phyloP scores from a whole-genome alignment of 2,888 invertebrate species.

The Drymonia ruficornis region DNA sequence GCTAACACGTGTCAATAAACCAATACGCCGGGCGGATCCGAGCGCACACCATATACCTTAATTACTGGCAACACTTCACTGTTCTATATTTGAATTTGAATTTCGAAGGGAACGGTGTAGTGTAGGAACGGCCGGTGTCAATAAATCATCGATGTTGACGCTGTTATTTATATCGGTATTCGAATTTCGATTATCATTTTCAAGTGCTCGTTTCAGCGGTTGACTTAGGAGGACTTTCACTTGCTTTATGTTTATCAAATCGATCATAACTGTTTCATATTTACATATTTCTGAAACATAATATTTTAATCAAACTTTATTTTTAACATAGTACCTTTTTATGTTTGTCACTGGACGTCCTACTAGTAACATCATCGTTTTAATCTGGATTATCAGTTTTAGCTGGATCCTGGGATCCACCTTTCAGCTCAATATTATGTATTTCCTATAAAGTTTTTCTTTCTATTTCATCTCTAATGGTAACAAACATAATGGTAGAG shows the following conservation, averaged over 20 bases:
- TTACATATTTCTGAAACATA: too few relatives aligned
- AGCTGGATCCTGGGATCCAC: too few relatives aligned
- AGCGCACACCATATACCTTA: slow-evolving; percentile 55
- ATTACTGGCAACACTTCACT: slow-evolving; percentile 57
- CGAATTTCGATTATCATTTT: slow-evolving; percentile 9
- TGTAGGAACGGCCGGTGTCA: slow-evolving; percentile 5
- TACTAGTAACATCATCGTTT: too few relatives aligned
- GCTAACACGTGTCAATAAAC: slow-evolving; percentile 75
- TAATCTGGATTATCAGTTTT: too few relatives aligned
- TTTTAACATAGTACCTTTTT: too few relatives aligned
- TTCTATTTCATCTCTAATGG: too few relatives aligned
- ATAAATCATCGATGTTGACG: slow-evolving; percentile 9
- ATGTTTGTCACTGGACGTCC: too few relatives aligned
- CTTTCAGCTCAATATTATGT: too few relatives aligned
- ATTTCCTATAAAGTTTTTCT: too few relatives aligned
- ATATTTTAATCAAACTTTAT: too few relatives aligned
- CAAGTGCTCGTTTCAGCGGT: slow-evolving; percentile 14
- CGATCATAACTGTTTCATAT: background rate
- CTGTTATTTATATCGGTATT: slow-evolving; percentile 7
- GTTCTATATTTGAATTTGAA: slow-evolving; percentile 67
- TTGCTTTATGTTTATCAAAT: background rate
- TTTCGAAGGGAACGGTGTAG: slow-evolving; percentile 47
- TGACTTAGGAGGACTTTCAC: background rate
- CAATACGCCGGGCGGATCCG: slow-evolving; percentile 54
- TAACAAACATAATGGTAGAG: too few relatives aligned